phyloP scores from a whole-genome alignment of 2,797 vertebrate genomes.

The Etheostoma perlongum region DNA sequence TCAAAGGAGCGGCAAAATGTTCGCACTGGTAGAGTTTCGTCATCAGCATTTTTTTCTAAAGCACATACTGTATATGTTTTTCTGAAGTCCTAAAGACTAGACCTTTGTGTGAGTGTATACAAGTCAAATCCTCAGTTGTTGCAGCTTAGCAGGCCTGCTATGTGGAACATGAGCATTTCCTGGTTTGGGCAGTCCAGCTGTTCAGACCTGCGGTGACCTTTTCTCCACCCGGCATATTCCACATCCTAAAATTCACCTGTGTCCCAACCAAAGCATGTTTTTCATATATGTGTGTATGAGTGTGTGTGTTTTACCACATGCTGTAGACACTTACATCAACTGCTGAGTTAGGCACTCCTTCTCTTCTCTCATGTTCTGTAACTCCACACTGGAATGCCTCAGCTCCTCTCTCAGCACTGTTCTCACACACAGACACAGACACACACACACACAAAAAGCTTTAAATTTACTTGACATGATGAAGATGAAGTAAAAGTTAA shows the following conservation, averaged over 20 bases:
- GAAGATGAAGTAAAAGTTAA: conserved; percentile 42
- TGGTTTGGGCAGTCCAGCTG: conserved; percentile 51
- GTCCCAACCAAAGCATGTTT: conserved; percentile 39
- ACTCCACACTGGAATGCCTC: conserved; percentile 53
- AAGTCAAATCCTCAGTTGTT: conserved; percentile 61
- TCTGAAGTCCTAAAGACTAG: conserved; percentile 49
- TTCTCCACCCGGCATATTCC: conserved; percentile 65
- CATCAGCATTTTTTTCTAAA: conserved; percentile 56
- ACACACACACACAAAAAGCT: conserved; percentile 15
- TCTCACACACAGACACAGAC: conserved; percentile 28
- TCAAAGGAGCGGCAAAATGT: conserved; percentile 26
- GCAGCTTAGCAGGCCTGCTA: conserved; percentile 46
- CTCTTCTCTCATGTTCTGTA: conserved; percentile 62
- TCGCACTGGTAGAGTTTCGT: conserved; percentile 39
- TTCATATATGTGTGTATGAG: conserved; percentile 15
- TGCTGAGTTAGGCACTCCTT: conserved; percentile 65
- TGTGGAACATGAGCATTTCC: conserved; percentile 66
- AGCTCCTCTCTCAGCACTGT: conserved; percentile 64
- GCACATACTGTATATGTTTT: conserved; percentile 21
- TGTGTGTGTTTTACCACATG: conserved; percentile 52
- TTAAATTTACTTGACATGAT: conserved; percentile 36
- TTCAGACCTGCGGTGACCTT: conserved; percentile 59
- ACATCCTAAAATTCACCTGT: conserved; percentile 73
- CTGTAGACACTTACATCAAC: conserved; percentile 72
- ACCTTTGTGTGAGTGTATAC: conserved; percentile 61